Conservation (phyloP, 2,113 vertebrate genomes). For the Riparia riparia region DNA sequence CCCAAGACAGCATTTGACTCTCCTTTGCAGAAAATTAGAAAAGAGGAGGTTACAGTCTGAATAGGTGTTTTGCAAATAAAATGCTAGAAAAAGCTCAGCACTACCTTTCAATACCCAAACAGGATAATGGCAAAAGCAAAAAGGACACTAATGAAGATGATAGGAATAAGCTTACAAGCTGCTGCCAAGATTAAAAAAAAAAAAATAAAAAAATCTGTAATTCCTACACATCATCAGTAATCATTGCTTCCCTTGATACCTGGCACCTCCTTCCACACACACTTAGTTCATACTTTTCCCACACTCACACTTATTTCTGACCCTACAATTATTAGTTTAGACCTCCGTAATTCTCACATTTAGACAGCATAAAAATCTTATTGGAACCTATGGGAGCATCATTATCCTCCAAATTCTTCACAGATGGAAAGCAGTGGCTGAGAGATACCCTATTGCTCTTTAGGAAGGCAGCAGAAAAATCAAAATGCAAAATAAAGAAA, state of each 20-base stretch:
- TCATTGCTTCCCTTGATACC: slow-evolving; percentile 14
- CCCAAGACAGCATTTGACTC: background rate
- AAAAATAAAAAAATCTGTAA: background rate
- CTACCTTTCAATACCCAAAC: background rate
- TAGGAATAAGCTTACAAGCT: background rate
- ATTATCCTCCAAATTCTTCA: background rate
- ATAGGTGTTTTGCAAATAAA: background rate
- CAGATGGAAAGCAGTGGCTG: background rate
- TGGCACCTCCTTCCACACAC: background rate
- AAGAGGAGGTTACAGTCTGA: background rate
- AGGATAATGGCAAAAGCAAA: background rate
- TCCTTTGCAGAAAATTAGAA: background rate
- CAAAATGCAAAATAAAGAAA: background rate
- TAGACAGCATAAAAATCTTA: slow-evolving; percentile 10
- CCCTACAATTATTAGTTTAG: slow-evolving; percentile 2
- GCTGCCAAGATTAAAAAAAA: slow-evolving; percentile 2
- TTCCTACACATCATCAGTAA: background rate
- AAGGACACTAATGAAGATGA: background rate
- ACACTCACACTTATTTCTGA: background rate
- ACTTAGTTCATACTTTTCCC: background rate
- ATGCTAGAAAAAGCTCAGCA: background rate
- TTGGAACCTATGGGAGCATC: background rate
- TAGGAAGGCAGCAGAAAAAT: background rate
- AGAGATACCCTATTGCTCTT: background rate
- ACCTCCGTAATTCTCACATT: background rate